Base-by-base conservation (phyloP, 1,140 invertebrate species). In the Lineus longissimus region DNA sequence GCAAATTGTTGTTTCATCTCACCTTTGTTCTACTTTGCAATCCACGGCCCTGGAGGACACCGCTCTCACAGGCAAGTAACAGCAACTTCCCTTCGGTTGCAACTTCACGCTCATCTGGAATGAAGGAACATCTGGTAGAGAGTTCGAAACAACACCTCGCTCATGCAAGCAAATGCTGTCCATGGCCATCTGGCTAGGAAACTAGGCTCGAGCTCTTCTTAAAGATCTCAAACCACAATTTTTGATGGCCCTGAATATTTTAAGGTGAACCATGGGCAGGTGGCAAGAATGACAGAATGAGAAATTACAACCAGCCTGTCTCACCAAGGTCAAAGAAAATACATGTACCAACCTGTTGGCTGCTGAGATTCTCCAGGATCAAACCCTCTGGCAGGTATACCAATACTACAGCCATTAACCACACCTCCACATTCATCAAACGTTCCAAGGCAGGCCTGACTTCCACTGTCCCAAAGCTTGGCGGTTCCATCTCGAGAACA, bases 401-500 rank as follows among this genome's bases (percentile, higher is more conserved):
- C 73, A 59, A 85, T n/a, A 57, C 68, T 62, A 76, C 84, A 85
- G 45, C 81, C 79, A 68, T 84, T 86, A 13, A 87, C 82, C 33
- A 72, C 69, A 15, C 82, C 83, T 23, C 77, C 80, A 64, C 69
- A 77, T 73, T 80, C 82, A 56, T 73, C 79, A 54, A 84, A 82
- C 58, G 81, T 86, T 68, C 67, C 82, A 19, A 90, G 70, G 67
- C 86, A 87, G 25, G 74, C 75, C 33, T 86, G 82, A 76, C 86
- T 76, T 40, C 87, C 87, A 77, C 88, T 87, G 82, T 90, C 87
- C 89, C 89, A 91, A 23, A 90, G 76, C 70, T 86, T 86, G 17
- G 86, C 87, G 58, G 84, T 84, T 30, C 89, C 89, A 85, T 91
- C 89, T 71, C 86, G 88, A 71, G 88, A 87, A 40, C 88, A 88